A percentile compares a stretch with the other conserved stretches of the same genome.
phyloP scores from a whole-genome alignment of 1,140 invertebrate genomes.

The Cylas formicarius region DNA sequence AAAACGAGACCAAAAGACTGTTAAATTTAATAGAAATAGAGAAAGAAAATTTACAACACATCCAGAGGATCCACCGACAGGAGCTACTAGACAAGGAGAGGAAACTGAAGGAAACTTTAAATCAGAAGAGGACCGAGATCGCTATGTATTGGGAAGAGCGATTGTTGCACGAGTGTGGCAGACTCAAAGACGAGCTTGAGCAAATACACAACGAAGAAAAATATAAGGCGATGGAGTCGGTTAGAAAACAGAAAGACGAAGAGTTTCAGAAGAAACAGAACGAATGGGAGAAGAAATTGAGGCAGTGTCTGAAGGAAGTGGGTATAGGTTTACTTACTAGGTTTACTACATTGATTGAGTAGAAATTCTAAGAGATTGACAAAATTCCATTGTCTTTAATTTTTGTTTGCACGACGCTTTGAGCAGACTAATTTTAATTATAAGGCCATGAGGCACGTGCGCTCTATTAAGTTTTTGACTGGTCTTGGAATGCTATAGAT shows the following conservation, averaged over 20 bases:
- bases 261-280: slow-evolving; percentile 46
- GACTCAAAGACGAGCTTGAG: slow-evolving; percentile 54
- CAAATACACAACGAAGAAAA: slow-evolving; percentile 54
- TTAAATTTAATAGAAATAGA: slow-evolving; percentile 45
- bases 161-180: slow-evolving; percentile 42
- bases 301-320: slow-evolving; percentile 50
- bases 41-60: slow-evolving; percentile 43
- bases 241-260: slow-evolving; percentile 44
- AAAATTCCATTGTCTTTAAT: too few relatives aligned
- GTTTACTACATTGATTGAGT: too few relatives aligned
- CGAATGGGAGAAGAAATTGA: slow-evolving; percentile 48
- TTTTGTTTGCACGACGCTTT: slow-evolving; percentile 7
- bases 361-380: too few relatives aligned
- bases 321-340: slow-evolving; percentile 12
- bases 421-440: slow-evolving; percentile 5
- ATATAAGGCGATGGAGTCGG: slow-evolving; percentile 47
- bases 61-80: slow-evolving; percentile 39
- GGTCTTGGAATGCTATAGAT: too few relatives aligned
- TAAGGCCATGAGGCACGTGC: background rate
- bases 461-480: too few relatives aligned
- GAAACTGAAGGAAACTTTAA: slow-evolving; percentile 46
- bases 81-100: slow-evolving; percentile 50
- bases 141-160: slow-evolving; percentile 50
- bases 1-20: slow-evolving; percentile 49
- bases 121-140: slow-evolving; percentile 51